Conservation (phyloP, 2,888 invertebrate species). For the Agapetus fuscipes region DNA sequence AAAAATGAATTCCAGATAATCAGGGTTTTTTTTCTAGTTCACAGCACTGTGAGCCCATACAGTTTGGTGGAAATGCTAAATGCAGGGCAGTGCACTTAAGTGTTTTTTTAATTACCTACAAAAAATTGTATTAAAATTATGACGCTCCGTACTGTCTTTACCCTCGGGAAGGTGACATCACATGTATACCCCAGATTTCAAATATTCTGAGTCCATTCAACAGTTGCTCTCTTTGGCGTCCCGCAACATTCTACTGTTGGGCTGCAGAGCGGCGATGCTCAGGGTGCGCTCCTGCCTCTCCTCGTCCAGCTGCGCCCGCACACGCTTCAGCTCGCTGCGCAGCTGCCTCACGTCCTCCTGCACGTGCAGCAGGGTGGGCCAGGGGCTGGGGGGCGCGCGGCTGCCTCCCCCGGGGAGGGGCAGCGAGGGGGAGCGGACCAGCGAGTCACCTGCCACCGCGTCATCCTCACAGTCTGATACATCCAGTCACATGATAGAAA, state of each 20-base stretch:
- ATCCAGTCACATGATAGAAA: conserved; percentile 2
- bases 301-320: conserved; percentile 55
- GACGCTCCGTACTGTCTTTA: no score
- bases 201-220: conserved; percentile 26
- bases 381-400: conserved; percentile 51
- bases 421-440: conserved; percentile 41
- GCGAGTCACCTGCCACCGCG: conserved; percentile 30
- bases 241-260: conserved; percentile 35
- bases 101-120: no score
- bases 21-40: no score
- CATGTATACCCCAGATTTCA: no score
- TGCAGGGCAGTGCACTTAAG: no score
- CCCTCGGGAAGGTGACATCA: no score
- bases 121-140: no score
- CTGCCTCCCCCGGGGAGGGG: conserved; percentile 35
- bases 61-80: no score
- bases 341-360: conserved; percentile 63
- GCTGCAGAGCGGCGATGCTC: conserved; percentile 35
- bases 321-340: conserved; percentile 48
- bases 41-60: no score
- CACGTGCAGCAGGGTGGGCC: conserved; percentile 67
- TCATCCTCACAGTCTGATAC: conserved; percentile 46
- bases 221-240: conserved; percentile 45
- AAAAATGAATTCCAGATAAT: no score
- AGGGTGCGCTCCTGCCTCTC: conserved; percentile 49